Percentiles rank a stretch among this genome's conserved stretches.
These are phyloP conservation scores for Eurois occulta DNA, from an alignment of 2,888 invertebrate genomes.

Conservation along the genomic window DNA sequence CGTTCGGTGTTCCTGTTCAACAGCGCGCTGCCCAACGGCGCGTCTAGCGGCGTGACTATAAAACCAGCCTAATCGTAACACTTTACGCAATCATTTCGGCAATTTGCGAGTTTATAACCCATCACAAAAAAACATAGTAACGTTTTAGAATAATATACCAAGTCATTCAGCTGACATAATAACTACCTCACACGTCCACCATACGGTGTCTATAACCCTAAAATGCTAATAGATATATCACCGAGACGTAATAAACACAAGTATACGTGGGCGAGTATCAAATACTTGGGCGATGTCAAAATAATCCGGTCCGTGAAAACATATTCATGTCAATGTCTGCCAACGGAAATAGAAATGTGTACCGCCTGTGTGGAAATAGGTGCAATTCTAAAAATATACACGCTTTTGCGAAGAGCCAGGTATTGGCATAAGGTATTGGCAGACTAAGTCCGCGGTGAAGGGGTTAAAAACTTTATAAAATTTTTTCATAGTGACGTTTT, in stretches of 20 bases:
- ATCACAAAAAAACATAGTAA: slow-evolving; percentile 1
- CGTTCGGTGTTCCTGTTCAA: too few species aligned
- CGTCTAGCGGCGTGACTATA: too few species aligned
- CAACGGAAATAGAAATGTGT: slow-evolving; percentile 66
- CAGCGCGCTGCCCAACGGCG: too few species aligned
- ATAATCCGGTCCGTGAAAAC: slow-evolving; percentile 60
- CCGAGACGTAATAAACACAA: slow-evolving; percentile 47
- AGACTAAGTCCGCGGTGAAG: slow-evolving; percentile 25
- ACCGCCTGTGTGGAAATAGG: slow-evolving; percentile 54
- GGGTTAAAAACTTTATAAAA: slow-evolving; percentile 32
- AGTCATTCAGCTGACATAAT: slow-evolving; percentile 12
- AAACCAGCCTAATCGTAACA: too few species aligned
- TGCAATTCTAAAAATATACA: slow-evolving; percentile 58
- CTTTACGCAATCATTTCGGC: background rate
- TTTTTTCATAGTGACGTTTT: too few species aligned
- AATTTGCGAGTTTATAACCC: background rate
- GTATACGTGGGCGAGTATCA: slow-evolving; percentile 40
- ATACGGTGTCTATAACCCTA: slow-evolving; percentile 16
- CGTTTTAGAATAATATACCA: slow-evolving; percentile 1
- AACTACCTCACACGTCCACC: background rate
- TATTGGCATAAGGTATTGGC: slow-evolving; percentile 54
- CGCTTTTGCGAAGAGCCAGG: slow-evolving; percentile 30
- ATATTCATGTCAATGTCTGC: slow-evolving; percentile 67
- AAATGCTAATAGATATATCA: slow-evolving; percentile 43
- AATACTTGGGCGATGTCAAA: slow-evolving; percentile 61